Evolutionary conservation across 2,888 invertebrate genomes (phyloP), one percentile per base, ranked within the genome.

Genomic region (Spisula subtruncata): DNA sequence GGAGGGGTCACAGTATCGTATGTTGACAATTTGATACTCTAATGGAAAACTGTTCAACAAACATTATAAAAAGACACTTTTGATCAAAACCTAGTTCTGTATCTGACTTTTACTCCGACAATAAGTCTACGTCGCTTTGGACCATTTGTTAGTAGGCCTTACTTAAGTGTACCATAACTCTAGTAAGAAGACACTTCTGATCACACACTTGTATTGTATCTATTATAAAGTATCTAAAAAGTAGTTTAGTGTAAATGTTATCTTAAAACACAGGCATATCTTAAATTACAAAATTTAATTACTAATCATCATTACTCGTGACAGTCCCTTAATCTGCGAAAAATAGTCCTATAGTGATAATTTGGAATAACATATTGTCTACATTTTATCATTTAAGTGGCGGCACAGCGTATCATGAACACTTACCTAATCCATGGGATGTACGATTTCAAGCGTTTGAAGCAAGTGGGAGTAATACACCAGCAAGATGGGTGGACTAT

Each of bases 381-480:
- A n/a, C n/a, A n/a, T n/a, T n/a, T n/a, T 16, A 18, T 25, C 0
- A 46, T 81, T 46, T 20, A 0, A 85, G 85, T 25, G 79, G 79
- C 0, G 75, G 32, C 6, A 14, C 29, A 4, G n/a, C 16, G 18
- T 25, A 6, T 32, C 79, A 32, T 25, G 32, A 79, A 10, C 85
- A 85, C 25, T 12, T 29, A 10, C 75, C 75, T 1, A 85, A 85
- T 20, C 79, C 85, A n/a, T 79, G 16, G 14, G 85, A 66, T 20
- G 54, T 85, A 4, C 75, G 29, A 54, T 75, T 79, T 14, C 85
- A 85, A 25, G 85, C 60, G 75, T 75, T 85, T 51, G 75, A 75
- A 32, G 75, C 85, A 32, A 51, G 75, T 20, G 85, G 51, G 2
- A 75, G 16, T n/a, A 66, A 51, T n/a, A 29, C 79, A 20, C 85